Evolutionary conservation across 30 jellyfish, hydroid and myxozoan genomes (phyloP).

Genomic region (Nemopilema nomurai): DNA sequence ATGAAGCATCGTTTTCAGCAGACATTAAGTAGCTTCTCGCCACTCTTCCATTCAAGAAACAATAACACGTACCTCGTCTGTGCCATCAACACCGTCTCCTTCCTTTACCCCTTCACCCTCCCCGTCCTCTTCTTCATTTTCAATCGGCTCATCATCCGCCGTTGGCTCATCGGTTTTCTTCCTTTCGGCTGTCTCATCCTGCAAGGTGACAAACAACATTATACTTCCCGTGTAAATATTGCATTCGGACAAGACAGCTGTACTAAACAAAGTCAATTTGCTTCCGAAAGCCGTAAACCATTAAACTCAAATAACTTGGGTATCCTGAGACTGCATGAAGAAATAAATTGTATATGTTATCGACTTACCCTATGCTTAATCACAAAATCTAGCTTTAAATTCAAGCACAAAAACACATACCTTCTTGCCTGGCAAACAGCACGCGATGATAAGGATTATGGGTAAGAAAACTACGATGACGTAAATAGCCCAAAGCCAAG

Average conservation of each 20-base stretch:
- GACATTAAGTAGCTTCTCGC: not conserved
- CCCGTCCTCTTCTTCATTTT: constrained; percentile 24
- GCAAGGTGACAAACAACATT: no score
- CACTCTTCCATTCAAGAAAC: not conserved
- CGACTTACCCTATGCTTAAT: not conserved
- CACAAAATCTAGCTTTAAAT: not conserved
- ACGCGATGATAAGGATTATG: constrained; percentile 69
- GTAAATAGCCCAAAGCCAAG: constrained; percentile 95
- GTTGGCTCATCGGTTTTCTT: constrained; percentile 89
- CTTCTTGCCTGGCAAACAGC: constrained; percentile 90
- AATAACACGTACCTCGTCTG: not conserved
- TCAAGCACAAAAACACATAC: constrained; percentile 46
- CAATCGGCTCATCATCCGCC: constrained; percentile 79
- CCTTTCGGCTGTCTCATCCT: constrained; percentile 76
- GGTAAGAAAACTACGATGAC: constrained; percentile 85
- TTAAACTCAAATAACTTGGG: no score
- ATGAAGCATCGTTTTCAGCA: not conserved
- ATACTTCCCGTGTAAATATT: no score
- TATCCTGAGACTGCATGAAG: not conserved
- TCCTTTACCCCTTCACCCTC: constrained; percentile 39
- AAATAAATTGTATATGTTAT: not conserved
- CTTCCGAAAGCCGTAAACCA: no score
- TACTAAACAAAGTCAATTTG: no score
- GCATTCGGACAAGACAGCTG: no score
- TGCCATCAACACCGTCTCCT: constrained; percentile 14